Conservation (phyloP, 2,113 vertebrate genomes). For the Neofelis nebulosa region DNA sequence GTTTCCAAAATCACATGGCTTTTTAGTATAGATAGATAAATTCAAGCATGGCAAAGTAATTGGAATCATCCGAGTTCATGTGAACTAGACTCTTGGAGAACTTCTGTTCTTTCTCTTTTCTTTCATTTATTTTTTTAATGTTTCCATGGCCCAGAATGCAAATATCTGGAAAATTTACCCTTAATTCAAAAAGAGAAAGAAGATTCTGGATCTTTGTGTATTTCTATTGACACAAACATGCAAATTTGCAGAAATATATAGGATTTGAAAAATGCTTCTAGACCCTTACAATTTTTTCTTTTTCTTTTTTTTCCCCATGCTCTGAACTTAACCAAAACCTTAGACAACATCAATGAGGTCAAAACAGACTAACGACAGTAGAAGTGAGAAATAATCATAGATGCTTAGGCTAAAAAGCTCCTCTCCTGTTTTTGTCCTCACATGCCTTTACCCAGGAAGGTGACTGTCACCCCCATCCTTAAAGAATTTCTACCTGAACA, state of each 20-base stretch:
- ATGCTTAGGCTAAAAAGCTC: not conserved
- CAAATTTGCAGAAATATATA: not conserved
- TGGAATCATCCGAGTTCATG: not conserved
- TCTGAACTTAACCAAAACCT: not conserved
- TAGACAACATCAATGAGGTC: not conserved
- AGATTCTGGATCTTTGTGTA: not conserved
- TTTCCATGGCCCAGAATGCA: slow-evolving; percentile 1
- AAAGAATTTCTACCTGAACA: not conserved
- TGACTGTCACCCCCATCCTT: not conserved
- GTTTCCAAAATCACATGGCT: slow-evolving; percentile 42
- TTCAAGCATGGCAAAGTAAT: not conserved
- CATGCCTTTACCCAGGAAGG: not conserved
- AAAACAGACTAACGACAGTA: not conserved
- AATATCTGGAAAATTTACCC: not conserved
- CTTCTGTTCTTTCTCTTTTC: not conserved
- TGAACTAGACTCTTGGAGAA: not conserved
- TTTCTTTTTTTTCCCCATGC: not conserved
- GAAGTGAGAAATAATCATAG: not conserved
- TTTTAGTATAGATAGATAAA: slow-evolving; percentile 38
- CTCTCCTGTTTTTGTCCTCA: not conserved
- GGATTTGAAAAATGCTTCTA: slow-evolving; percentile 12
- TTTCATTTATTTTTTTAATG: slow-evolving; percentile 40
- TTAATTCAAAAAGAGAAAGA: slow-evolving; percentile 13
- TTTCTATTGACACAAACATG: not conserved
- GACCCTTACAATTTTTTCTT: not conserved